A percentile compares a stretch with the other conserved stretches of the same genome.
These are phyloP conservation scores for Eumeta japonica DNA, from an alignment of 1,140 invertebrate species.

Conservation along the genomic window DNA sequence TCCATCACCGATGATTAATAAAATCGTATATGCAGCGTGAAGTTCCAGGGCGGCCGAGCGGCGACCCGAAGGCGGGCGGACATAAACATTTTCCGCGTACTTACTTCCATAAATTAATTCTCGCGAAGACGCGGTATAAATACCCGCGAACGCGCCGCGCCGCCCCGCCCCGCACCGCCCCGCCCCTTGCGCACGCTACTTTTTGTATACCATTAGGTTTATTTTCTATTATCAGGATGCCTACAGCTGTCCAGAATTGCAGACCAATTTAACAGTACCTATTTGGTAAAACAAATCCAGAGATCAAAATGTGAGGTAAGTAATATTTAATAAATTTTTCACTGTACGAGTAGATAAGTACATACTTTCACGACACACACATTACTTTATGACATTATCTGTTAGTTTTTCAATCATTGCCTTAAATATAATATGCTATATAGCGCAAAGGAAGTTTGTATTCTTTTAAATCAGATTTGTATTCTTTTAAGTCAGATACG, in stretches of 20 bases:
- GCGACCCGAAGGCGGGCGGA: too few relatives aligned
- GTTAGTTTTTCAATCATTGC: too few relatives aligned
- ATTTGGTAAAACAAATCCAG: not conserved
- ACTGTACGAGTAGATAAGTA: too few relatives aligned
- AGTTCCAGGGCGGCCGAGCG: too few relatives aligned
- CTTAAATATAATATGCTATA: too few relatives aligned
- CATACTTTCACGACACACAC: too few relatives aligned
- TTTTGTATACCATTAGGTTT: not conserved
- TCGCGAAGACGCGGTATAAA: constrained; percentile 48
- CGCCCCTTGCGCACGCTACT: not conserved
- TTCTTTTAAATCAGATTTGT: too few relatives aligned
- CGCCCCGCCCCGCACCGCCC: constrained; percentile 14
- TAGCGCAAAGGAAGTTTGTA: too few relatives aligned
- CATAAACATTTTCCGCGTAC: constrained; percentile 56
- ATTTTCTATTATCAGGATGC: not conserved
- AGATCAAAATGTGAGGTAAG: too few relatives aligned
- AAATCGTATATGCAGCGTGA: constrained; percentile 7
- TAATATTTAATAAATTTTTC: too few relatives aligned
- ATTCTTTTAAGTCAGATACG: too few relatives aligned
- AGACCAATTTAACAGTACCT: not conserved
- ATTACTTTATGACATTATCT: too few relatives aligned
- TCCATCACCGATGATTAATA: not conserved
- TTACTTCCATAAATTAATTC: constrained; percentile 56
- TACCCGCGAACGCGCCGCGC: constrained; percentile 30
- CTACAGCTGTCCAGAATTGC: not conserved